Percentiles rank a stretch among this genome's conserved stretches.
phyloP scores from a whole-genome alignment of 1,140 invertebrate genomes.

The Metaphire vulgaris region DNA sequence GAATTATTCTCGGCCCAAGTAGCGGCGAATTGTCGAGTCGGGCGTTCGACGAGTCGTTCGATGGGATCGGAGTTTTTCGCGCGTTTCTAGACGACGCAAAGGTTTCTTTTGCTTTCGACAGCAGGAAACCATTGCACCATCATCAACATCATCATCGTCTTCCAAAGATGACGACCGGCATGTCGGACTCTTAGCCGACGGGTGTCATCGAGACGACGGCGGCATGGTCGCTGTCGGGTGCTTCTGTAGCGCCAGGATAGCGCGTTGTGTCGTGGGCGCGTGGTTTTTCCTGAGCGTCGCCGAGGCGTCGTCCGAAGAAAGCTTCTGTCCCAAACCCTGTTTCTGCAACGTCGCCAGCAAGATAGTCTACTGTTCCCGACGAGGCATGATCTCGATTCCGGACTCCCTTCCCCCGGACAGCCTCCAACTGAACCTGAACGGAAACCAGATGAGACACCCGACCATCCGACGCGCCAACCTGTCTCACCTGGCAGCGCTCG shows the following conservation, averaged over 20 bases:
- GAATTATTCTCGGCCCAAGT: no score
- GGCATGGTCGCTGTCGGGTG: not conserved
- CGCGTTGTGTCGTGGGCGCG: not conserved
- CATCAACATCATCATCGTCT: no score
- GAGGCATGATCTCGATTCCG: constrained; percentile 41
- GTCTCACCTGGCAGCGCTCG: constrained; percentile 37
- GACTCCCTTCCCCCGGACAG: constrained; percentile 42
- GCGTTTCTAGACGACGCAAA: no score
- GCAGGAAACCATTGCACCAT: no score
- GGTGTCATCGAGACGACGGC: no score
- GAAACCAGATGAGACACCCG: constrained; percentile 42
- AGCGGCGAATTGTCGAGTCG: no score
- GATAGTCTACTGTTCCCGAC: constrained; percentile 46
- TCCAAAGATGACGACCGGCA: no score
- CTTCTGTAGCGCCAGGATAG: not conserved
- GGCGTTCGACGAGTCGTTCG: no score
- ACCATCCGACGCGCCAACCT: constrained; percentile 41
- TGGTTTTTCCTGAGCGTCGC: not conserved
- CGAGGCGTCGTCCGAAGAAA: not conserved
- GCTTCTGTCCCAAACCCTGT: constrained; percentile 41
- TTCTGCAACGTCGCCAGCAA: constrained; percentile 46
- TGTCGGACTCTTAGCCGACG: no score
- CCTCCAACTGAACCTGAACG: constrained; percentile 45
- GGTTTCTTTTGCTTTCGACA: no score
- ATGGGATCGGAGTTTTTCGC: no score